Conservation (phyloP, 1,140 invertebrate species). For the Periplaneta americana region DNA sequence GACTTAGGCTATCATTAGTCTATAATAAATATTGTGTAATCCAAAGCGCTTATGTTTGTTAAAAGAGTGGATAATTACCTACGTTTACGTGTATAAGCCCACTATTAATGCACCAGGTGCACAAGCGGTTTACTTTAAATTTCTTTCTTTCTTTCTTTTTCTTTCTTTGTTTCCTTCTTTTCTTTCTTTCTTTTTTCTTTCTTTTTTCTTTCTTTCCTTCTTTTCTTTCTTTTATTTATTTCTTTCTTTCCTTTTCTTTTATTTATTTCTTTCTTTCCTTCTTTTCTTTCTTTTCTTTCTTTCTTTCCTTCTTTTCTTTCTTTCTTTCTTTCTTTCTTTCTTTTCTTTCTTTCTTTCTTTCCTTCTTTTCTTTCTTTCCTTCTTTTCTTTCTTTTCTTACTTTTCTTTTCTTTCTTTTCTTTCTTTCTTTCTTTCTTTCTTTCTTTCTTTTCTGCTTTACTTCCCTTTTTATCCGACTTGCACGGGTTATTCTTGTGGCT, state of each 20-base stretch:
- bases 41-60: too few species aligned
- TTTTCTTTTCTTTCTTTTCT: background rate
- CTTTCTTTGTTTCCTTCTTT: background rate
- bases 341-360: background rate
- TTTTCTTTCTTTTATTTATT: background rate
- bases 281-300: background rate
- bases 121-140: too few species aligned
- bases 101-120: too few species aligned
- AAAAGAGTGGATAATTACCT: too few species aligned
- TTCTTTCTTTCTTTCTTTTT: background rate
- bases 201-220: background rate
- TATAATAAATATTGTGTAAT: too few species aligned
- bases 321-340: background rate
- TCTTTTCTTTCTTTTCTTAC: constrained; percentile 10
- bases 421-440: background rate
- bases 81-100: too few species aligned
- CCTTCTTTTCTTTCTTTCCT: constrained; percentile 8
- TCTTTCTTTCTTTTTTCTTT: background rate
- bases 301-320: background rate
- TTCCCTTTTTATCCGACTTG: background rate
- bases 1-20: too few species aligned
- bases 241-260: background rate
- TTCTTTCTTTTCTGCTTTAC: too few species aligned
- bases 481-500: constrained; percentile 1
- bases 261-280: background rate